A percentile compares a stretch with the other conserved stretches of the same genome.
phyloP scores from a whole-genome alignment of 2,888 invertebrate species.

The Linnaemya vulpina region DNA sequence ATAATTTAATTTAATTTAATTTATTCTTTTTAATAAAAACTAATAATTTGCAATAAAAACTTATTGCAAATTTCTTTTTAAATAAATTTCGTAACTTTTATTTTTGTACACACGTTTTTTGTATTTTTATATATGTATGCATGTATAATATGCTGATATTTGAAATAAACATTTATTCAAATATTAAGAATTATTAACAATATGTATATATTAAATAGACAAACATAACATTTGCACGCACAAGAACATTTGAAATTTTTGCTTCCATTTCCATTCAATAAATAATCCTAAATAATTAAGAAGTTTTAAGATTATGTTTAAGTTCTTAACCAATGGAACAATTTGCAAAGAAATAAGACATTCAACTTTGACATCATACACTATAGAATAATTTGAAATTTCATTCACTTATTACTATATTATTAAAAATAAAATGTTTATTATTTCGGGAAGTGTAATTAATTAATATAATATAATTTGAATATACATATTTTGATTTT shows the following conservation, averaged over 20 bases:
- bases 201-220: constrained; percentile 30
- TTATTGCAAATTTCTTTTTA: constrained; percentile 11
- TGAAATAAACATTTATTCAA: neutral
- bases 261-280: constrained; percentile 9
- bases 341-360: constrained; percentile 34
- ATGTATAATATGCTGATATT: constrained; percentile 26
- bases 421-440: constrained; percentile 9
- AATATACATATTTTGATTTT: neutral
- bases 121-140: neutral
- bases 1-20: neutral
- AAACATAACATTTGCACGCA: constrained; percentile 56
- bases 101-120: constrained; percentile 32
- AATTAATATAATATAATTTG: neutral
- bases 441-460: constrained; percentile 28
- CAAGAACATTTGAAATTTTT: constrained; percentile 10
- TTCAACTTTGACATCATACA: constrained; percentile 42
- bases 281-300: constrained; percentile 23
- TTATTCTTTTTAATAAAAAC: neutral
- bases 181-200: constrained; percentile 37
- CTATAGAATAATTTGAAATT: constrained; percentile 23
- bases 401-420: constrained; percentile 19
- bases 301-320: neutral
- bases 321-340: constrained; percentile 43
- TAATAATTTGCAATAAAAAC: constrained; percentile 23
- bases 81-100: neutral